Conservation (phyloP, 2,888 invertebrate genomes). For the Drepana falcataria region DNA sequence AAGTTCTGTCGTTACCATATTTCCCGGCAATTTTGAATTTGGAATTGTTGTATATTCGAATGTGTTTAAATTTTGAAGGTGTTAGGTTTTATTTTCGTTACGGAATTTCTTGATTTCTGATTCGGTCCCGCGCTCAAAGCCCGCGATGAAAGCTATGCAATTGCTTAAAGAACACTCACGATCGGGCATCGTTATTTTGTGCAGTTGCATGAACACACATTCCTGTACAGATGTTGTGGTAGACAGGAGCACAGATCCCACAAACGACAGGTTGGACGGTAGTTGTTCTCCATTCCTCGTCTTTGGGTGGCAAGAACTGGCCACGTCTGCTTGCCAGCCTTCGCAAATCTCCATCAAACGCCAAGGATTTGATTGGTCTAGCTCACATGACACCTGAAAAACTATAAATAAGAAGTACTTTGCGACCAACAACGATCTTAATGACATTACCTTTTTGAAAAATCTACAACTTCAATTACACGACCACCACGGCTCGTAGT, state of each 20-base stretch:
- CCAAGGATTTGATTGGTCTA: constrained; percentile 48
- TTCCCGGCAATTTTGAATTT: no score
- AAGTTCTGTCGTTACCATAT: no score
- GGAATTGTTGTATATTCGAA: no score
- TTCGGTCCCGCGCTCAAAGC: no score
- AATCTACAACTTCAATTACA: no score
- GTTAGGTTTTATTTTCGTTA: no score
- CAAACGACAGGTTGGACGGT: constrained; percentile 53
- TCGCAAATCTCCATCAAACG: constrained; percentile 66
- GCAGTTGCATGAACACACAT: constrained; percentile 55
- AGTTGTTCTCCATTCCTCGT: constrained; percentile 34
- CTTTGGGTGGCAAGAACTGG: constrained; percentile 49
- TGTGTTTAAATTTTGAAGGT: no score
- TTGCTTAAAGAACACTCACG: constrained; percentile 24
- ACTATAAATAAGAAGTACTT: background rate
- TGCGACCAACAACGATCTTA: no score
- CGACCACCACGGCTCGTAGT: no score
- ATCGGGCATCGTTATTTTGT: constrained; percentile 56
- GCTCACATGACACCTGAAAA: constrained; percentile 51
- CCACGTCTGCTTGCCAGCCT: constrained; percentile 57
- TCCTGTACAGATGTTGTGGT: constrained; percentile 37
- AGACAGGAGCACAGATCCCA: constrained; percentile 39
- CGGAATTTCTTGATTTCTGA: no score
- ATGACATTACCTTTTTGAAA: no score
- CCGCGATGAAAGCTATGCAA: no score